Conservation (phyloP, 2,113 vertebrate species). For the Pristiophorus japonicus region DNA sequence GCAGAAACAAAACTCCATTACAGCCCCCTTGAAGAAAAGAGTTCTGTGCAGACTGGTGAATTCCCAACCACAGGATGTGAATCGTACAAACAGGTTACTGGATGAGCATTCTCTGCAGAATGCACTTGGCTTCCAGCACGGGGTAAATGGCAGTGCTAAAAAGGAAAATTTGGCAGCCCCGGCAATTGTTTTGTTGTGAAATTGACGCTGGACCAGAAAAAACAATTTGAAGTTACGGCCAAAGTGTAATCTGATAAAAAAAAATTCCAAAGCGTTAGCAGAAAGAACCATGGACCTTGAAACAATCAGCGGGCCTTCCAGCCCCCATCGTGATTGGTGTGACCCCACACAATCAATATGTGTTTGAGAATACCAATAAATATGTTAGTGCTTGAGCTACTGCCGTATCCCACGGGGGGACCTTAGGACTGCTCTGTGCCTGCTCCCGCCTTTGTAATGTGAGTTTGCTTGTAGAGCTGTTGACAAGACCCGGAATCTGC, state of each 20-base stretch:
- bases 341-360: background rate
- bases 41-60: background rate
- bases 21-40: background rate
- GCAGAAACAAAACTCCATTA: background rate
- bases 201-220: constrained; percentile 10
- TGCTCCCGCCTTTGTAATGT: too few relatives aligned
- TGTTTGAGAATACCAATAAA: background rate
- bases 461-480: too few relatives aligned
- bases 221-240: background rate
- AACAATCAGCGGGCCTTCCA: background rate
- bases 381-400: background rate
- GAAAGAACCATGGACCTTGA: background rate
- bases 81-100: background rate
- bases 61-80: background rate
- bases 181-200: background rate
- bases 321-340: background rate
- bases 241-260: constrained; percentile 25
- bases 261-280: background rate
- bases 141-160: background rate
- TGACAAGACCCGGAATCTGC: too few relatives aligned
- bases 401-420: too few relatives aligned
- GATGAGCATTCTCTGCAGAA: background rate
- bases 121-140: background rate
- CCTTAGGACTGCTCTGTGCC: too few relatives aligned
- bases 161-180: background rate